Base-by-base conservation (phyloP, 1,140 invertebrate genomes). In the Drosophila obscura region DNA sequence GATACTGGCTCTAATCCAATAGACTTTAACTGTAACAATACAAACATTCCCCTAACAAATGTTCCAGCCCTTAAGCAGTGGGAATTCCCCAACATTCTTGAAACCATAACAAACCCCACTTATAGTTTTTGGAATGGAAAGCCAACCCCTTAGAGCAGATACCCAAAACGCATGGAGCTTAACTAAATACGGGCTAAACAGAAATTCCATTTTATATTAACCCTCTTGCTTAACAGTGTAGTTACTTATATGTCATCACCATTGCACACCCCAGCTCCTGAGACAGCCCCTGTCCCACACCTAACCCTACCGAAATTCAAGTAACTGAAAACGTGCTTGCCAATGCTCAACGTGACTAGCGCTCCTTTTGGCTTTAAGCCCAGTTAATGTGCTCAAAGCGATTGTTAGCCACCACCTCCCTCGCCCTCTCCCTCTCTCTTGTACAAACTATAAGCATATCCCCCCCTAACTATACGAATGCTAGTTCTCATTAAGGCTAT, bases 241-340 rank as follows among this genome's bases (percentile, higher is more conserved):
- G 55, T 81, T 39, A 39, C 35, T 39, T 87, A 61, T 85, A 85
- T 81, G 81, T 87, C 78, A 85, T 85, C 82, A 63, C 31, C 51
- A 50, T 53, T 63, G 52, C 28, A 56, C 55, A 9, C 16, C 66
- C 45, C 28, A 15, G n/a, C 2, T 16, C 19, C 31, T 46, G 19
- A 28, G 46, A 58, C 50, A 41, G 43, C 16, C 46, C 31, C 31
- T 19, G 28, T 19, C 35, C 51, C 8, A 49, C 43, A 56, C 22
- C 26, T 51, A 59, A 41, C 50, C 62, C 51, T 26, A 53, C 9
- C 24, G 11, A 65, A 44, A 53, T 43, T 22, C 60, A 73, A 69
- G 73, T 68, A 84, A 79, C 55, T 49, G 15, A 82, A 85, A 82
- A 87, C 82, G 82, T 85, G 82, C 83, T 61, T 60, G 75, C 53